Conservation (phyloP, 2,888 invertebrate species). For the Halocaridina rubra region DNA sequence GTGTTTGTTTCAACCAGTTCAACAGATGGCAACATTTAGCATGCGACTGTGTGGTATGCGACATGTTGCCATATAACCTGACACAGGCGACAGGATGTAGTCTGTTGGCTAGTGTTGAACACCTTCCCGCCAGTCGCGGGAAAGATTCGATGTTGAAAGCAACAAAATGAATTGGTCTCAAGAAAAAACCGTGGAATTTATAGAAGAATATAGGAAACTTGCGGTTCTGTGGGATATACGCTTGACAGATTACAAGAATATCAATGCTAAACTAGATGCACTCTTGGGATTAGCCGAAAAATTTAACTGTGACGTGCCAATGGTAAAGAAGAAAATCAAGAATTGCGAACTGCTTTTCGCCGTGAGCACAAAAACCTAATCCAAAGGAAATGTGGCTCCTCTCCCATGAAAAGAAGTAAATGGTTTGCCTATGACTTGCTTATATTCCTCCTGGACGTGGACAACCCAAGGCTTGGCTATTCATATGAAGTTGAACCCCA, state of each 20-base stretch:
- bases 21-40: conserved; percentile 45
- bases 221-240: conserved; percentile 19
- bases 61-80: conserved; percentile 18
- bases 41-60: conserved; percentile 35
- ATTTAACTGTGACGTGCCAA: background rate
- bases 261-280: background rate
- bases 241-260: conserved; percentile 8
- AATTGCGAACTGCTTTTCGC: background rate
- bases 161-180: conserved; percentile 27
- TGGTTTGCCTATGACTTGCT: background rate
- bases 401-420: background rate
- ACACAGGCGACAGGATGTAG: no score
- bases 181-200: conserved; percentile 31
- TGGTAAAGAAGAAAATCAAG: background rate
- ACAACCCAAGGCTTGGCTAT: background rate
- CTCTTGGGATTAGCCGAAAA: background rate
- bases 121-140: conserved; percentile 9
- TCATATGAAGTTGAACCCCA: background rate
- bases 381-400: background rate
- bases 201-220: conserved; percentile 9
- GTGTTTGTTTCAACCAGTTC: conserved; percentile 39
- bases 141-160: conserved; percentile 40
- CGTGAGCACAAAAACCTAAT: background rate
- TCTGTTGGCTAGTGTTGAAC: background rate
- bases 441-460: background rate